phyloP scores from a whole-genome alignment of 2,888 invertebrate species.

The Phaonia tiefii region DNA sequence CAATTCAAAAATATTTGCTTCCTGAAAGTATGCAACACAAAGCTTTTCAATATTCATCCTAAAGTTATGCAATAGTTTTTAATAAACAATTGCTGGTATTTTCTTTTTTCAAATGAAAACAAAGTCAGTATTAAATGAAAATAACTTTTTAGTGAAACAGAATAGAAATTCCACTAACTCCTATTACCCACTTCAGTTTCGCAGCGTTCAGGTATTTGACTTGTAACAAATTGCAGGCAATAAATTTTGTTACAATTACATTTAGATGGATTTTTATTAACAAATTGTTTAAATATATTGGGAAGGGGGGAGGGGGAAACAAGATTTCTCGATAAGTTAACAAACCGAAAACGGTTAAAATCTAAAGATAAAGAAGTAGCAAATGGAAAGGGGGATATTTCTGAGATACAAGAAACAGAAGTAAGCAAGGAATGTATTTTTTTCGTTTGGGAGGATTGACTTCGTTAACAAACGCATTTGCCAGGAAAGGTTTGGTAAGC shows the following conservation, averaged over 20 bases:
- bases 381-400: neutral
- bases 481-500: no score
- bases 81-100: neutral
- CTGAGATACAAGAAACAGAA: no score
- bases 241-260: slow-evolving; percentile 43
- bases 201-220: slow-evolving; percentile 17
- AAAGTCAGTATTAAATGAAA: neutral
- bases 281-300: slow-evolving; percentile 39
- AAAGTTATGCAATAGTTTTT: slow-evolving; percentile 14
- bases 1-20: no score
- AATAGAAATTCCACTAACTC: slow-evolving; percentile 19
- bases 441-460: neutral
- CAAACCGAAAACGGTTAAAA: neutral
- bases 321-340: no score
- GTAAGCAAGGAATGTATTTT: neutral
- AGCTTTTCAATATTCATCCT: neutral
- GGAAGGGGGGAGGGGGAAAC: no score
- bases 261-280: slow-evolving; percentile 34
- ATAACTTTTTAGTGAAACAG: neutral
- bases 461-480: neutral
- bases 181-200: slow-evolving; percentile 3
- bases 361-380: slow-evolving; percentile 7
- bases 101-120: neutral
- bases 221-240: slow-evolving; percentile 39
- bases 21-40: neutral